A percentile compares a stretch with the other conserved stretches of the same genome.
Evolutionary conservation across 1,140 invertebrate species (phyloP).

Genomic region (Dufourea novaeangliae): DNA sequence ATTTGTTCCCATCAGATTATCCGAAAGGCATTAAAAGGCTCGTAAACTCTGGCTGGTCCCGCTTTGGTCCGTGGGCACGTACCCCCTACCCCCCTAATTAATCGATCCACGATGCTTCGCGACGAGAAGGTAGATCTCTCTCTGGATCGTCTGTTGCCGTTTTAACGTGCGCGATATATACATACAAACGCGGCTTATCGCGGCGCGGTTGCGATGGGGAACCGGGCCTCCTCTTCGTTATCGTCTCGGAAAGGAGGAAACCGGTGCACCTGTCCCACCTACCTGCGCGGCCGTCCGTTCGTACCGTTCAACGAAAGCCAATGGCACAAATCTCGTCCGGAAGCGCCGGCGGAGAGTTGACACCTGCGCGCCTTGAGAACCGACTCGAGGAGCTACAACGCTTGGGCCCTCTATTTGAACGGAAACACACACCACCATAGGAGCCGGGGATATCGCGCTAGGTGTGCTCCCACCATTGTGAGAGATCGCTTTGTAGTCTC

Average conservation of each 20-base stretch:
- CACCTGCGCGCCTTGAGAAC: constrained; percentile 72
- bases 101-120: neutral
- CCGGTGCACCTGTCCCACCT: constrained; percentile 50
- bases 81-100: neutral
- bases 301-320: constrained; percentile 37
- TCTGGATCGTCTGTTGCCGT: no score
- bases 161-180: no score
- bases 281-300: neutral
- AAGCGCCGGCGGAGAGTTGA: constrained; percentile 70
- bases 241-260: constrained; percentile 17
- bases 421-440: constrained; percentile 72
- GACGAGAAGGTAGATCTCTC: neutral
- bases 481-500: constrained; percentile 71
- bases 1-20: constrained; percentile 1
- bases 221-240: constrained; percentile 16
- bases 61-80: neutral
- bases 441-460: constrained; percentile 65
- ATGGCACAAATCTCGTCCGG: constrained; percentile 69
- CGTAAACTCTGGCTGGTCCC: neutral
- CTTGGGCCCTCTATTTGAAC: constrained; percentile 70
- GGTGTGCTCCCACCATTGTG: constrained; percentile 70
- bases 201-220: neutral
- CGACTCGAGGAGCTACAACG: constrained; percentile 21
- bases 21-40: neutral
- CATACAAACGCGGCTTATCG: no score